These are phyloP conservation scores for Flexamia atlantica DNA, from an alignment of 2,888 invertebrate species.

Conservation along the genomic window DNA sequence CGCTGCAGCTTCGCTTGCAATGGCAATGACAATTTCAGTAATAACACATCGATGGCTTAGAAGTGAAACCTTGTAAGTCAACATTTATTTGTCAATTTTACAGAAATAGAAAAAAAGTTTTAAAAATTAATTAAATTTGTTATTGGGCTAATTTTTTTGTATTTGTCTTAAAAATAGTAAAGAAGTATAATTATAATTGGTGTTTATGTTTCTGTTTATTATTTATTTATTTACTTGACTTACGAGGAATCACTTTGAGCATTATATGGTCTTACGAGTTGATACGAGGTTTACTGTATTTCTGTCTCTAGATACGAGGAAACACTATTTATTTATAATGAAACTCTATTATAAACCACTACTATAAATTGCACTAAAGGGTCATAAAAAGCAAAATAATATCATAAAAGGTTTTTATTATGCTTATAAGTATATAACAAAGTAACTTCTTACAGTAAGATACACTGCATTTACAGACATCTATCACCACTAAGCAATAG, in stretches of 20 bases:
- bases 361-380: not conserved
- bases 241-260: constrained; percentile 4
- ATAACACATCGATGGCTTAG: constrained; percentile 10
- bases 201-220: not conserved
- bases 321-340: not conserved
- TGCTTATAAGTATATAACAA: not conserved
- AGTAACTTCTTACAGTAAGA: not conserved
- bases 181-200: not conserved
- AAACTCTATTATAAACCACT: not conserved
- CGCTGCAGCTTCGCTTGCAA: too few relatives aligned
- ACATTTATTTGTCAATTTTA: constrained; percentile 23
- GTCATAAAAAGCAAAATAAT: not conserved
- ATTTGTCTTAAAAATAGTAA: not conserved
- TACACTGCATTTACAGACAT: not conserved
- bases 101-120: constrained; percentile 44
- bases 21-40: too few relatives aligned
- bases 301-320: constrained; percentile 15
- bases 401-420: not conserved
- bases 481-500: too few relatives aligned
- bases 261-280: not conserved
- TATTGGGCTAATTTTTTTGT: not conserved
- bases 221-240: constrained; percentile 5
- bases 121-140: not conserved
- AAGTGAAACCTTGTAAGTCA: constrained; percentile 46
- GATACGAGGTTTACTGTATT: constrained; percentile 24